These are phyloP conservation scores for Sericinus montela DNA, from an alignment of 2,888 invertebrate genomes.

Conservation along the genomic window DNA sequence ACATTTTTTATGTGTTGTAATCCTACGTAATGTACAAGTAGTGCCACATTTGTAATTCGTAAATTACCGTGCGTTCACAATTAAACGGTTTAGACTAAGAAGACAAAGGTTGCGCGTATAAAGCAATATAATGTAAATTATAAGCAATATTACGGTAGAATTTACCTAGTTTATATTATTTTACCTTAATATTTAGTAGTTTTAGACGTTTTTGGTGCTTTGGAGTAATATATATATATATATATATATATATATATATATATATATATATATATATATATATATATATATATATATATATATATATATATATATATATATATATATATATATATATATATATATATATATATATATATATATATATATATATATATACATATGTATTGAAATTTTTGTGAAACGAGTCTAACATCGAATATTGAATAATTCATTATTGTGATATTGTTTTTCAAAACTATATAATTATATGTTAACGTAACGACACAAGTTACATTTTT, in stretches of 20 bases:
- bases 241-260: too few species aligned
- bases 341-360: too few species aligned
- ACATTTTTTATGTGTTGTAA: conserved; percentile 48
- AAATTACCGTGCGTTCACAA: conserved; percentile 22
- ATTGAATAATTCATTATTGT: conserved; percentile 37
- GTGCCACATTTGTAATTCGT: conserved; percentile 48
- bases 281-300: too few species aligned
- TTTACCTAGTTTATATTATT: conserved; percentile 45
- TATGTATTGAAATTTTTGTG: conserved; percentile 41
- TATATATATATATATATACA: too few species aligned
- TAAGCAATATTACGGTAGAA: conserved; percentile 71
- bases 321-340: too few species aligned
- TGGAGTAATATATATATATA: conserved; percentile 49
- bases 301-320: too few species aligned
- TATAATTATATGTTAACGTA: conserved; percentile 27
- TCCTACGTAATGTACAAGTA: conserved; percentile 55
- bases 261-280: too few species aligned
- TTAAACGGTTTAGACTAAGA: conserved; percentile 46
- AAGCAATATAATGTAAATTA: conserved; percentile 73
- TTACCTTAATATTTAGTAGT: conserved; percentile 55
- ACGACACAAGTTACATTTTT: conserved; percentile 25
- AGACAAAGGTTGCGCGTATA: conserved; percentile 61
- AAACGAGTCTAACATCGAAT: conserved; percentile 69
- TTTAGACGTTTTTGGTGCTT: conserved; percentile 70
- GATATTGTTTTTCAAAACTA: conserved; percentile 38